phyloP scores from a whole-genome alignment of 2,797 vertebrate species.

The Arrhamphus sclerolepis region DNA sequence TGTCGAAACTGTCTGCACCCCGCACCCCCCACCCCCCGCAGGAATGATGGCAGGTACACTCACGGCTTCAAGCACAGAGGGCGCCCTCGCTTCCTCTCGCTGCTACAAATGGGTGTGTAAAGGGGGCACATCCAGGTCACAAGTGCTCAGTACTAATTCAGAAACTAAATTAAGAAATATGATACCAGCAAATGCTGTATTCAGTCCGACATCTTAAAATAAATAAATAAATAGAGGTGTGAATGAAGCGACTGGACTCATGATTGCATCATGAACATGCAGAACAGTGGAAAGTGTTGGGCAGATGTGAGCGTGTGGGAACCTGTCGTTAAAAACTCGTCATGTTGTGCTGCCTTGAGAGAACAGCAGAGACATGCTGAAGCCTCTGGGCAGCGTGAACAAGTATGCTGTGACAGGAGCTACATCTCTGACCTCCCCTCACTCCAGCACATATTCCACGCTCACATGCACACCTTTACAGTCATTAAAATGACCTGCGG shows the following conservation, averaged over 20 bases:
- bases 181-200: not conserved
- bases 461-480: conserved; percentile 19
- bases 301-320: conserved; percentile 64
- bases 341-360: conserved; percentile 54
- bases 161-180: not conserved
- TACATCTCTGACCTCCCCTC: conserved; percentile 40
- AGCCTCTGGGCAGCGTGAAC: conserved; percentile 76
- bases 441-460: conserved; percentile 6
- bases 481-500: conserved; percentile 1
- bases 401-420: conserved; percentile 58
- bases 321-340: conserved; percentile 66
- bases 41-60: conserved; percentile 44
- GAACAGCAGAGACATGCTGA: conserved; percentile 67
- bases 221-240: too few relatives aligned
- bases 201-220: too few relatives aligned
- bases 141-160: conserved; percentile 13
- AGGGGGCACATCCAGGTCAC: not conserved
- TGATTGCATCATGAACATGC: conserved; percentile 1
- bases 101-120: too few relatives aligned
- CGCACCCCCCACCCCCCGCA: not conserved
- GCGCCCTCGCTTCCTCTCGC: conserved; percentile 9
- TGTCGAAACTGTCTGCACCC: conserved; percentile 7
- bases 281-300: conserved; percentile 28
- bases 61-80: conserved; percentile 46
- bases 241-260: too few relatives aligned